These are phyloP conservation scores for Anguilla japonica DNA, from an alignment of 2,113 vertebrate genomes.

Conservation along the genomic window DNA sequence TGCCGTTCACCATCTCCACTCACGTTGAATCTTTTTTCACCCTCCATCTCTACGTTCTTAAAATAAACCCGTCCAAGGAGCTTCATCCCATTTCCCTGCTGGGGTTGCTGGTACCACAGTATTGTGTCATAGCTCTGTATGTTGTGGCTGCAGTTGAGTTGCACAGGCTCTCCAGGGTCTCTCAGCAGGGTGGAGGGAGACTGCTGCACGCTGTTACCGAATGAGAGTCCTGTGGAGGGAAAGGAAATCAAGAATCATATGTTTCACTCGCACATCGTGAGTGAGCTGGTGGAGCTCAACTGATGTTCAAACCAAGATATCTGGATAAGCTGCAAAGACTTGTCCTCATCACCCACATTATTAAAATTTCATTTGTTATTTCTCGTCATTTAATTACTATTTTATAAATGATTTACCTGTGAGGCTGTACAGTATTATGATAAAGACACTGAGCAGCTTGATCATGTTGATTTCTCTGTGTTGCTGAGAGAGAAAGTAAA, in stretches of 20 bases:
- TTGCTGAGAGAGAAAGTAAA: neutral
- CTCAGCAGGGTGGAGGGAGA: neutral
- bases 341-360: too few species aligned
- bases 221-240: constrained; percentile 36
- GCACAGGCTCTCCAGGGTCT: neutral
- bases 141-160: constrained; percentile 5
- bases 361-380: too few species aligned
- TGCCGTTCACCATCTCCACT: constrained; percentile 48
- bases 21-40: constrained; percentile 29
- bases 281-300: neutral
- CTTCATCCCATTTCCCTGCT: constrained; percentile 34
- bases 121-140: constrained; percentile 44
- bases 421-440: constrained; percentile 29
- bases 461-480: constrained; percentile 40
- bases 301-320: neutral
- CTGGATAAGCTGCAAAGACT: too few species aligned
- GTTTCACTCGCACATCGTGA: too few species aligned
- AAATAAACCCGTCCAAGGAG: constrained; percentile 40
- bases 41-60: neutral
- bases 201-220: constrained; percentile 34
- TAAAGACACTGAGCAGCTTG: neutral
- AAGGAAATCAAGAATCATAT: neutral
- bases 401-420: constrained; percentile 34
- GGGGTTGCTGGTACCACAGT: constrained; percentile 54
- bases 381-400: neutral